A percentile compares a stretch with the other conserved stretches of the same genome.
Conservation (phyloP, 2,888 invertebrate species). For the Lasioglossum figueresi region DNA sequence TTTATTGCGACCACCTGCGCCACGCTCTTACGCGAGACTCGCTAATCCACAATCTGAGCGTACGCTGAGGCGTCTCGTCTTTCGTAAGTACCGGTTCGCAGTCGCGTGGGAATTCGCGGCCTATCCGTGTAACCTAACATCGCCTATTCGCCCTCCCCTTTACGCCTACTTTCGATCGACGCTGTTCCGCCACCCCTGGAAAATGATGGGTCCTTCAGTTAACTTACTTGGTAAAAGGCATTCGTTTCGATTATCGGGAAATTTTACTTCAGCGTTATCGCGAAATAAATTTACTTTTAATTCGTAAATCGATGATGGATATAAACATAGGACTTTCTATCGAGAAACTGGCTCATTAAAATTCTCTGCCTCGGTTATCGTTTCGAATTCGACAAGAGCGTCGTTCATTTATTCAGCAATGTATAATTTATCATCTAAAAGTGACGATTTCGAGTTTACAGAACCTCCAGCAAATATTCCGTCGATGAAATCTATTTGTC, state of each 20-base stretch:
- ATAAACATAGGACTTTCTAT: too few relatives aligned
- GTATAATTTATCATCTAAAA: neutral
- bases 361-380: neutral
- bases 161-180: neutral
- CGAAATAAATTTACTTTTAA: too few relatives aligned
- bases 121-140: neutral
- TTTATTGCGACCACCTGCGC: slow-evolving; percentile 53
- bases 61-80: slow-evolving; percentile 49
- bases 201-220: neutral
- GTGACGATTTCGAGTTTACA: neutral
- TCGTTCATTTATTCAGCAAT: neutral
- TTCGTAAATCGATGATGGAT: too few relatives aligned
- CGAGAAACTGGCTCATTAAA: too few relatives aligned
- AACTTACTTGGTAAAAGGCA: too few relatives aligned
- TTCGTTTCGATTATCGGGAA: too few relatives aligned
- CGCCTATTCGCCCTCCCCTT: neutral
- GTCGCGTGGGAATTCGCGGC: slow-evolving; percentile 58
- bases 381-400: neutral
- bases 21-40: slow-evolving; percentile 33
- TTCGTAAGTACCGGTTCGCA: slow-evolving; percentile 63
- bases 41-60: slow-evolving; percentile 35
- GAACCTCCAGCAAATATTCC: neutral
- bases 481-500: neutral
- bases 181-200: neutral
- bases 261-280: too few relatives aligned